Percentiles rank a stretch among this genome's conserved stretches.
Evolutionary conservation across 2,797 vertebrate genomes (phyloP).

Genomic region (Hyperoplus lanceolatus): DNA sequence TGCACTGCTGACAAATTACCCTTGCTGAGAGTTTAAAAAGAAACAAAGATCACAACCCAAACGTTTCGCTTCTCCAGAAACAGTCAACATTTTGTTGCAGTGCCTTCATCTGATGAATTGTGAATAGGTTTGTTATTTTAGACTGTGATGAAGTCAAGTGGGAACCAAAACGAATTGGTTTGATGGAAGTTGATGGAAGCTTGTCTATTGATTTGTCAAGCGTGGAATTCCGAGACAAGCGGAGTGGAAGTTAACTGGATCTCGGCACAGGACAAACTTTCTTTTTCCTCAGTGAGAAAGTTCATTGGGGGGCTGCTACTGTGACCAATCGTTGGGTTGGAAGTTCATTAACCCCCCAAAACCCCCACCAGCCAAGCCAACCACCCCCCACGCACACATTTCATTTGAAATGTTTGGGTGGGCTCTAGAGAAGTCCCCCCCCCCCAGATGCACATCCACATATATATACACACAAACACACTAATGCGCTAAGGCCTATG

Average conservation of each 20-base stretch:
- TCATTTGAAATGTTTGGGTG: conserved; percentile 40
- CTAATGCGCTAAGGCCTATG: background rate
- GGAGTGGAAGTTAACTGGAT: conserved; percentile 47
- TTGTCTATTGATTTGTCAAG: conserved; percentile 35
- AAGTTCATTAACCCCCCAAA: conserved; percentile 64
- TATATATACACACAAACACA: background rate
- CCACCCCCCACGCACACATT: conserved; percentile 29
- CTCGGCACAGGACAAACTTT: conserved; percentile 19
- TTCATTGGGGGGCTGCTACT: conserved; percentile 54
- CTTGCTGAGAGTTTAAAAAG: conserved; percentile 25
- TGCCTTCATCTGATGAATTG: conserved; percentile 12
- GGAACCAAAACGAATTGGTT: conserved; percentile 36
- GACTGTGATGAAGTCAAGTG: conserved; percentile 6
- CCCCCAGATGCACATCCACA: background rate
- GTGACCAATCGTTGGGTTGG: conserved; percentile 65
- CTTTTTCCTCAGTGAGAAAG: conserved; percentile 46
- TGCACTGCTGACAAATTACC: conserved; percentile 7
- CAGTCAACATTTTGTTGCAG: background rate
- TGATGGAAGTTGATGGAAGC: conserved; percentile 48
- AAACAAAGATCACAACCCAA: conserved; percentile 10
- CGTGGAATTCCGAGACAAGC: conserved; percentile 26
- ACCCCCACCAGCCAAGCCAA: conserved; percentile 32
- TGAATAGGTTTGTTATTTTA: conserved; percentile 18
- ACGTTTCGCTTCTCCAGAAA: background rate
- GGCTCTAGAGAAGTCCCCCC: background rate